Evolutionary conservation across 2,888 invertebrate genomes (phyloP), one percentile per base, ranked within the genome.

Genomic region (Hybos culiciformis): DNA sequence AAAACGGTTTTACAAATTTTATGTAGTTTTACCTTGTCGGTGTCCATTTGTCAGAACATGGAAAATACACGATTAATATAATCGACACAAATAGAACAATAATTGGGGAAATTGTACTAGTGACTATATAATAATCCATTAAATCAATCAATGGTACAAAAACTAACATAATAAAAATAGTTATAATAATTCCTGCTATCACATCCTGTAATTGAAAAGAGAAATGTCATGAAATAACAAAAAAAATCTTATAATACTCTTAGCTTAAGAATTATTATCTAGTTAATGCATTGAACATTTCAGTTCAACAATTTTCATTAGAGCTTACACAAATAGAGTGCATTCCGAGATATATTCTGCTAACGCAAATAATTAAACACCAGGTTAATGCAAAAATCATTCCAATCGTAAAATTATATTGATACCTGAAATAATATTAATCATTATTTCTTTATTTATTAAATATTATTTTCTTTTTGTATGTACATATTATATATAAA

Each of bases 321-420:
- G 4, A 45, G 68, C 77, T 75, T 68, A 86, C 86, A 70, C 91
- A 68, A 48, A 88, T 80, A 54, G 86, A 83, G 59, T 93, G 92
- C 92, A 93, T 93, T 52, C 93, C 93, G 39, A 93, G 72, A 63
- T 93, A 93, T 12, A 93, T 64, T 54, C 93, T 70, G 66, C 91
- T 92, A 41, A 80, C 68, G 59, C 87, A 88, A 42, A 92, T 83
- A 23, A 90, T 64, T 4, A 74, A 63, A 59, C 88, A 87, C 81
- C 80, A 82, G 3, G 73, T 52, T 21, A 75, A 60, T 4, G 81
- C 77, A 42, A 75, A 63, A n/a, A 68, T 50, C 23, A 70, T 58
- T 2, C 80, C 81, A 62, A 75, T 63, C 32, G 69, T 62, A 36
- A 72, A 59, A 17, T 78, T 74, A 61, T 81, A 82, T 67, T 82